phyloP scores from a whole-genome alignment of 2,113 vertebrate species.

The Eretmochelys imbricata region DNA sequence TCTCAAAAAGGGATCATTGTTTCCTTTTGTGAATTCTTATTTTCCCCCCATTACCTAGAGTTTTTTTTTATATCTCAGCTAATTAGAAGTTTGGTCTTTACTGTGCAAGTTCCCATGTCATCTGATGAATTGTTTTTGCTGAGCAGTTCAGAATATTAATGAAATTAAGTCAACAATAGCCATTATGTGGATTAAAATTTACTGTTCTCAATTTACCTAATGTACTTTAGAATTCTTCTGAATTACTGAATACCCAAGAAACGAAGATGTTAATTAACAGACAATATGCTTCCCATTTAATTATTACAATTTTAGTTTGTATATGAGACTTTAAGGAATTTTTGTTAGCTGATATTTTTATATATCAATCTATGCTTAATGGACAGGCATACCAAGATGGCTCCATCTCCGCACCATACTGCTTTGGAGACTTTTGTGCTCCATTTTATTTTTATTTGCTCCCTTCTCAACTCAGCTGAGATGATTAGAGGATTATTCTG shows the following conservation, averaged over 20 bases:
- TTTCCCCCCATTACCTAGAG: constrained; percentile 42
- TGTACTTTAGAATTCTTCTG: neutral
- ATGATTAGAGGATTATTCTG: neutral
- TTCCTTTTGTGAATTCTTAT: constrained; percentile 43
- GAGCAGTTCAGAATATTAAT: constrained; percentile 39
- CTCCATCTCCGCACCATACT: neutral
- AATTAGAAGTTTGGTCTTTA: constrained; percentile 1
- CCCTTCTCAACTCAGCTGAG: neutral
- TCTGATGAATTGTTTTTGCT: constrained; percentile 39
- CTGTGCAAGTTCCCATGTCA: constrained; percentile 17
- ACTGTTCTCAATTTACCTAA: constrained; percentile 57
- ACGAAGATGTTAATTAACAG: constrained; percentile 62
- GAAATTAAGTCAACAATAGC: constrained; percentile 66
- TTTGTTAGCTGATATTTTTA: neutral
- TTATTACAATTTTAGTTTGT: neutral
- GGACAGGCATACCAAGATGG: neutral
- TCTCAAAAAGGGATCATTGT: constrained; percentile 67
- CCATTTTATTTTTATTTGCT: neutral
- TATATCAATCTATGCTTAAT: neutral
- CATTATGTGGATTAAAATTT: constrained; percentile 63
- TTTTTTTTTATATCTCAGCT: constrained; percentile 48
- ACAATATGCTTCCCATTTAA: neutral
- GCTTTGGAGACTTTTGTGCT: neutral
- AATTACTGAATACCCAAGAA: neutral
- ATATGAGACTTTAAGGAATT: neutral